phyloP scores from a whole-genome alignment of 1,140 invertebrate species.

The Sitodiplosis mosellana region DNA sequence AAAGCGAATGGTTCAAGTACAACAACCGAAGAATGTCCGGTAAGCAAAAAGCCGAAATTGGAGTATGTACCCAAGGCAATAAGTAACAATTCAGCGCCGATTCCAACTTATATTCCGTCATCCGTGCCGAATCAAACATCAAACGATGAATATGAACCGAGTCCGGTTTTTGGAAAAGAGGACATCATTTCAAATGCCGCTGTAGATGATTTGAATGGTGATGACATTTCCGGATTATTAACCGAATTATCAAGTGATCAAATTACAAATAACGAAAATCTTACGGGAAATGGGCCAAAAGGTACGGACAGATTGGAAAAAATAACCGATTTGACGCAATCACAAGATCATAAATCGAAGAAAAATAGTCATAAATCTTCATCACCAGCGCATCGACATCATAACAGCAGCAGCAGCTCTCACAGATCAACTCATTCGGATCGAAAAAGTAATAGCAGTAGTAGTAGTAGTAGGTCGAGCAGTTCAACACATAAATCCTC shows the following conservation, averaged over 20 bases:
- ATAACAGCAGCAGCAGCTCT: slow-evolving; percentile 5
- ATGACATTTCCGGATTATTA: not conserved
- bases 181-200: too few species aligned
- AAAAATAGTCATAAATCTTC: slow-evolving; percentile 4
- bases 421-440: slow-evolving; percentile 3
- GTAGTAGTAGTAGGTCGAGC: not conserved
- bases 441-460: not conserved
- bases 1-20: not conserved
- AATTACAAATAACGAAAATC: slow-evolving; percentile 24
- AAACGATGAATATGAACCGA: not conserved
- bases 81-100: not conserved
- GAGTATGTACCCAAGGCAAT: slow-evolving; percentile 10
- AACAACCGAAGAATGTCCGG: not conserved
- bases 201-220: not conserved
- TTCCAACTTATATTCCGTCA: not conserved
- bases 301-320: slow-evolving; percentile 7
- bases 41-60: slow-evolving; percentile 1
- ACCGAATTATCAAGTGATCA: slow-evolving; percentile 7
- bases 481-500: slow-evolving; percentile 8
- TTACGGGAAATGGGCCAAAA: slow-evolving; percentile 13
- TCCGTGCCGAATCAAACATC: not conserved
- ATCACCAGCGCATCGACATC: slow-evolving; percentile 7
- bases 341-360: slow-evolving; percentile 6
- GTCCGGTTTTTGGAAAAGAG: too few species aligned
- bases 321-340: slow-evolving; percentile 6